Evolutionary conservation across 2,888 invertebrate genomes (phyloP), one percentile per base, ranked within the genome.

Genomic region (Physocephala rufipes): DNA sequence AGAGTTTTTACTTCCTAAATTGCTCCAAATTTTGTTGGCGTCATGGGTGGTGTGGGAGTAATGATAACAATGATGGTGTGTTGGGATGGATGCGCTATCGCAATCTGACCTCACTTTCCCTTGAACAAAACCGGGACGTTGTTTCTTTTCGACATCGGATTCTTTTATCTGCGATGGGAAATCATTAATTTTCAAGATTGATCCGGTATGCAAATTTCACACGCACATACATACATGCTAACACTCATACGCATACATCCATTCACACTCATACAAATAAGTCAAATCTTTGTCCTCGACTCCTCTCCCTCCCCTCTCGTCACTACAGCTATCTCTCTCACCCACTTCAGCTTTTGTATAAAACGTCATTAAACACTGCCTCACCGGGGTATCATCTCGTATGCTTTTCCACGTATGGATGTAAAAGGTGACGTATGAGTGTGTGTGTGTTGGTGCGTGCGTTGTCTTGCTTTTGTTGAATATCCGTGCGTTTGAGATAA

Each of bases 111-210:
- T n/a, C n/a, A n/a, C n/a, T n/a, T n/a, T n/a, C n/a, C n/a, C n/a
- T n/a, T n/a, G n/a, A n/a, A n/a, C n/a, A n/a, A n/a, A n/a, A n/a
- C n/a, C n/a, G n/a, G n/a, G n/a, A n/a, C n/a, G n/a, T n/a, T n/a
- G n/a, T n/a, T n/a, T n/a, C n/a, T n/a, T n/a, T n/a, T n/a, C n/a
- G n/a, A n/a, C n/a, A n/a, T n/a, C n/a, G n/a, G n/a, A n/a, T n/a
- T n/a, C n/a, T 79, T 79, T 82, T 82, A 82, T 82, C 82, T 82
- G 80, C 79, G 5, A 81, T 81, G 81, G 82, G 80, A 82, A 82
- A 79, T 82, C 82, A 82, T 82, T 82, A 82, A 82, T 82, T 82
- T 82, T 82, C 79, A 82, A 82, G 82, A 82, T 82, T 82, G 82
- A 82, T 82, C 82, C 82, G 82, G 82, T 82, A 82, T 82, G 82